Evolutionary conservation across 2,888 invertebrate genomes (phyloP).

Genomic region (Xylocampa areola): DNA sequence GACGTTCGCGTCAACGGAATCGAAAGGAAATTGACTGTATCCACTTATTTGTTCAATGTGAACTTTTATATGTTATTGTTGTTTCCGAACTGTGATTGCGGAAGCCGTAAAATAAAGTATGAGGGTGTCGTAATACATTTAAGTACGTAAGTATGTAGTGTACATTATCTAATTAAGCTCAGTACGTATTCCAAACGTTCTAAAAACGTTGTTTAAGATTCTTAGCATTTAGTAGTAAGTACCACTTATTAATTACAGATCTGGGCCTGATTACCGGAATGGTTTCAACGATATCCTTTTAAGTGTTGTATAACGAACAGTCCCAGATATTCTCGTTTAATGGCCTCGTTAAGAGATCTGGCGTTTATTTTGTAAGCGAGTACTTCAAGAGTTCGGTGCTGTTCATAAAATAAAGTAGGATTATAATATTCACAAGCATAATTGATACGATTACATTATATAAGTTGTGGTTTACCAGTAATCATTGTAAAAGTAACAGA

Average conservation of each 20-base stretch:
- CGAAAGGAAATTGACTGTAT: constrained; percentile 3
- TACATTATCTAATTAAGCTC: too few relatives aligned
- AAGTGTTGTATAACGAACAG: constrained; percentile 26
- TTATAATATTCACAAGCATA: too few relatives aligned
- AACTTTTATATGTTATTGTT: constrained; percentile 22
- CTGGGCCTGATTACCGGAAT: constrained; percentile 11
- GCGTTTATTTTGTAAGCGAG: constrained; percentile 25
- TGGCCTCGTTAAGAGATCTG: constrained; percentile 23
- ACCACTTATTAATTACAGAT: constrained; percentile 29
- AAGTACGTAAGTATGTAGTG: not conserved
- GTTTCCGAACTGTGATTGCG: constrained; percentile 12
- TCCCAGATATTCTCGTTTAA: constrained; percentile 10
- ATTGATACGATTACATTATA: too few relatives aligned
- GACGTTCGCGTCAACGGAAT: not conserved
- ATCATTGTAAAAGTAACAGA: too few relatives aligned
- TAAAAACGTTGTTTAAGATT: constrained; percentile 12
- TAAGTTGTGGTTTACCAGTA: too few relatives aligned
- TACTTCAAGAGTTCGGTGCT: not conserved
- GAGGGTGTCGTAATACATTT: constrained; percentile 1
- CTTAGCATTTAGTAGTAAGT: constrained; percentile 10
- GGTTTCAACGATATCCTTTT: constrained; percentile 29
- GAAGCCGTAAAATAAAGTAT: constrained; percentile 28
- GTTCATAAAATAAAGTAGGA: not conserved
- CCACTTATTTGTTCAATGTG: constrained; percentile 4
- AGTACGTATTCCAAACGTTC: constrained; percentile 10